Base-by-base conservation (phyloP, 2,113 vertebrate species). In the Crotophaga sulcirostris region DNA sequence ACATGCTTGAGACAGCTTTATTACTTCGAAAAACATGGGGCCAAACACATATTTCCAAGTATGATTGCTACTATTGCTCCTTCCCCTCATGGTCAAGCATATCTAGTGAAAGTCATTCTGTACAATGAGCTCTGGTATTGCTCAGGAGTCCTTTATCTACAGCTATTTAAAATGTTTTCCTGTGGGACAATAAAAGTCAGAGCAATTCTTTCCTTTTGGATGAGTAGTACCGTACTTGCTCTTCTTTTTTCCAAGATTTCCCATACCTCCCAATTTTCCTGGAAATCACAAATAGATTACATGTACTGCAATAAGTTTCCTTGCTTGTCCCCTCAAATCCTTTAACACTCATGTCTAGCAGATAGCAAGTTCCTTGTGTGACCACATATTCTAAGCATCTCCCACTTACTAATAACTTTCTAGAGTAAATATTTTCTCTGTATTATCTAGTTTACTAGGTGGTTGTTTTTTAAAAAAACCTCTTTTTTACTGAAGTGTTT, bases 81-180 rank as follows among this genome's bases (percentile, higher is more conserved):
- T 90, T 96, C 36, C 51, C 77, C 29, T 87, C 63, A 67, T 29
- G 29, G 47, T 67, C 45, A 87, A 74, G 28, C 40, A 23, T 88
- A 76, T 87, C 87, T 77, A 73, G 55, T 7, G 13, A 59, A 89
- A 62, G 26, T 21, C 60, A 15, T 38, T 85, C 56, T 51, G 33
- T 55, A n/a, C 62, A 93, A 16, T 13, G 34, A 84, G 42, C 34
- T 88, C 92, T 96, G 81, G 25, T 69, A 89, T 76, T 89, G 54
- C 89, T 96, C 91, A 87, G 69, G n/a, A 91, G 45, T 29, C 58
- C 62, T 45, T 76, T 95, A 95, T 96, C 94, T 94, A 10, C 6
- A 84, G 54, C 17, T 13, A 66, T 89, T 87, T 87, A 49, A 69
- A 87, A 69, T 62, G 34, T 25, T 87, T 89, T 82, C 91, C 66